Percentiles rank a stretch among this genome's conserved stretches.
These are phyloP conservation scores for Columbina picui DNA, from an alignment of 2,113 vertebrate genomes.

Conservation along the genomic window DNA sequence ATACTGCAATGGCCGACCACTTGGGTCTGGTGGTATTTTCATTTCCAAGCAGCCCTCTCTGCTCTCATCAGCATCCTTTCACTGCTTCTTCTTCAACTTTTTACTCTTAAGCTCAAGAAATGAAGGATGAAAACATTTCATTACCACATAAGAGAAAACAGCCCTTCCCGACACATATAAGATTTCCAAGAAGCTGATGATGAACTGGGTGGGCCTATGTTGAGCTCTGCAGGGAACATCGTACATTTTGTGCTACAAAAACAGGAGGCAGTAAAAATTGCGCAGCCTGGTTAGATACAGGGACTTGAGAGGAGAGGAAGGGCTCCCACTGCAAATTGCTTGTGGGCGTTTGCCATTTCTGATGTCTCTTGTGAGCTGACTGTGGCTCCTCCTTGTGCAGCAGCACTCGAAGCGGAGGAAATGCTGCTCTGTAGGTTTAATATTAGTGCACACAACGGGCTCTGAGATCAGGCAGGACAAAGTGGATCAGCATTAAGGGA, in stretches of 20 bases:
- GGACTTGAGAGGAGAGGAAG: background rate
- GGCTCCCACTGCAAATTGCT: rapidly evolving
- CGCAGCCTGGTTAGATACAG: rapidly evolving
- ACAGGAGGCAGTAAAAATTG: background rate
- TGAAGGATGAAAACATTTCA: background rate
- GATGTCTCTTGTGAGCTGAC: background rate
- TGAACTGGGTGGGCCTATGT: background rate
- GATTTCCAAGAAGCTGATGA: background rate
- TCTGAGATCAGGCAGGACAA: background rate
- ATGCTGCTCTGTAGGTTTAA: background rate
- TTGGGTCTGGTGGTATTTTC: background rate
- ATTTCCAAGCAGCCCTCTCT: background rate
- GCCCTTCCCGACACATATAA: background rate
- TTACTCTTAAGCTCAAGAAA: background rate
- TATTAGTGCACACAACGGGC: background rate
- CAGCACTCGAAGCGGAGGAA: background rate
- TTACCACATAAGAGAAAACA: background rate
- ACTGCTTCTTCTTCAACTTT: background rate
- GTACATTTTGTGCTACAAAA: background rate
- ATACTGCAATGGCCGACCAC: rapidly evolving
- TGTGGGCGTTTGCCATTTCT: background rate
- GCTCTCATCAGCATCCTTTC: background rate
- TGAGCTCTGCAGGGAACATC: background rate
- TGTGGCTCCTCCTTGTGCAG: background rate
- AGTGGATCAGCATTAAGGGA: background rate